These are phyloP conservation scores for Percina caprodes DNA, from an alignment of 2,113 vertebrate species.

Conservation along the genomic window DNA sequence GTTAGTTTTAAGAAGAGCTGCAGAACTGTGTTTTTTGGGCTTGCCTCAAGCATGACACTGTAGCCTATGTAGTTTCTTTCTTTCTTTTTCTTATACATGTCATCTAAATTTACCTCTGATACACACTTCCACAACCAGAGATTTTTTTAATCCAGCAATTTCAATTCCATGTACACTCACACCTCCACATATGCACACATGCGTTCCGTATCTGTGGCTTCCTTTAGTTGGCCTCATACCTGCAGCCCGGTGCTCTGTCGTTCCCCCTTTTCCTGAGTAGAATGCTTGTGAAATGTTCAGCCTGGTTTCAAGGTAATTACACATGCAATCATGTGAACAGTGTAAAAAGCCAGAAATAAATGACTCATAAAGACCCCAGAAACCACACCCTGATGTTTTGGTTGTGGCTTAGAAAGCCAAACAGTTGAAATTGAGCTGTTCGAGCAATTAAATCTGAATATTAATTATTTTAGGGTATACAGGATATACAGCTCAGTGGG, in stretches of 20 bases:
- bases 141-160: constrained; percentile 22
- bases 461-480: constrained; percentile 72
- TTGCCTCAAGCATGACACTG: not conserved
- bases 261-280: constrained; percentile 15
- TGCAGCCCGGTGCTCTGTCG: constrained; percentile 15
- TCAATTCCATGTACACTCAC: not conserved
- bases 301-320: constrained; percentile 59
- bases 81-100: constrained; percentile 26
- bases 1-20: not conserved
- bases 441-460: constrained; percentile 67
- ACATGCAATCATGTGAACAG: constrained; percentile 61
- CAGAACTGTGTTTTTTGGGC: constrained; percentile 5
- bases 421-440: constrained; percentile 55
- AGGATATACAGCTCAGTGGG: constrained; percentile 61
- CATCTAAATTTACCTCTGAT: constrained; percentile 38
- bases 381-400: constrained; percentile 46
- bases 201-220: not conserved
- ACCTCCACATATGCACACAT: not conserved
- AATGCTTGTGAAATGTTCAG: constrained; percentile 42
- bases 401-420: constrained; percentile 45
- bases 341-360: constrained; percentile 54
- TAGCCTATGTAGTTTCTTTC: not conserved
- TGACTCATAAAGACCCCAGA: constrained; percentile 38
- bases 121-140: constrained; percentile 5
- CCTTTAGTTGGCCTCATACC: constrained; percentile 16